These are phyloP conservation scores for Proteles cristata DNA, from an alignment of 2,113 vertebrate species.

Conservation along the genomic window DNA sequence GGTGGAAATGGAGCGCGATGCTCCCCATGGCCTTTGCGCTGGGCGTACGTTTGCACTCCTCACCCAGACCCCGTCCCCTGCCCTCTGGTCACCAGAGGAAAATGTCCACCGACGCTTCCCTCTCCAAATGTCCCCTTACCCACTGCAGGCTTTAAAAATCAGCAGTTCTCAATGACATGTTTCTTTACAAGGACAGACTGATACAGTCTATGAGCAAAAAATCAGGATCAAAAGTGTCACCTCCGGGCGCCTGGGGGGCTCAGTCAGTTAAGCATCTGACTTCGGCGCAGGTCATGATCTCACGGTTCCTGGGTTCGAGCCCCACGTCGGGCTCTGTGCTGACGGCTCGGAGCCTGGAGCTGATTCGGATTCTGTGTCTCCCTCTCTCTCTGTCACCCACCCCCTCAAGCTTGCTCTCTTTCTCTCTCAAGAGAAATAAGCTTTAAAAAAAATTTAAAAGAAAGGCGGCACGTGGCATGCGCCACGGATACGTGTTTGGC, in stretches of 20 bases:
- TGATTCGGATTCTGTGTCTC: no score
- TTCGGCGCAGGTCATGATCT: no score
- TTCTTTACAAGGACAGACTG: neutral
- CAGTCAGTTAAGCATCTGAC: no score
- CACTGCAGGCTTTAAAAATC: accelerated
- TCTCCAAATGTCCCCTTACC: neutral
- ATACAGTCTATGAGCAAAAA: accelerated
- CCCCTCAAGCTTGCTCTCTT: no score
- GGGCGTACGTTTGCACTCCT: accelerated
- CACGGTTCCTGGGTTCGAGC: no score
- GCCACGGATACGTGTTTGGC: accelerated
- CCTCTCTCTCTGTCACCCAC: no score
- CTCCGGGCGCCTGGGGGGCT: no score
- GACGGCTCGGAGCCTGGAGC: no score
- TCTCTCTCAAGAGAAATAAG: no score
- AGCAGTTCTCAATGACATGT: accelerated
- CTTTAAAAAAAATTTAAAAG: no score
- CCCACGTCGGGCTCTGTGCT: no score
- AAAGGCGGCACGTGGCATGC: no score
- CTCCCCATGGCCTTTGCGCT: accelerated
- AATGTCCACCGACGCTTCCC: neutral
- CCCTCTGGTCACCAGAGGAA: neutral
- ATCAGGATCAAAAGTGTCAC: accelerated
- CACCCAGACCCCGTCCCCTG: accelerated
- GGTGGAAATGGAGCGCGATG: neutral